A percentile compares a stretch with the other conserved stretches of the same genome.
Evolutionary conservation across 2,888 invertebrate species (phyloP).

Genomic region (Drosophila pseudotakahashii): DNA sequence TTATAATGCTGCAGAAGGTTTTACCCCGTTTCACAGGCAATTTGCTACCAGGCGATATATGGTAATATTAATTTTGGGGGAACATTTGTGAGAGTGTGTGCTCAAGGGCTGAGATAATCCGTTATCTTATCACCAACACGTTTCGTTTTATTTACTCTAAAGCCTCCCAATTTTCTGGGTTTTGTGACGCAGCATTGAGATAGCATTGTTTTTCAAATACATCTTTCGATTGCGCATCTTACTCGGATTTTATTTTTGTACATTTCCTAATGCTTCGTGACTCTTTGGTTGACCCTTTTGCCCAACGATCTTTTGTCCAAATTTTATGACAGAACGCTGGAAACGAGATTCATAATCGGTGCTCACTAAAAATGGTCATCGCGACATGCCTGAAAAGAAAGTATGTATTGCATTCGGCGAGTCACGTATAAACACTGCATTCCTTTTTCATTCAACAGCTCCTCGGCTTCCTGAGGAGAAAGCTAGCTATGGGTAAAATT

Average conservation of each 20-base stretch:
- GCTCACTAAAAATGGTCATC: constrained; percentile 11
- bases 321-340: constrained; percentile 12
- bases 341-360: constrained; percentile 24
- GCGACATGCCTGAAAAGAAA: constrained; percentile 7
- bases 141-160: constrained; percentile 23
- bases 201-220: constrained; percentile 1
- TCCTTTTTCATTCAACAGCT: constrained; percentile 8
- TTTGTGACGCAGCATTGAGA: constrained; percentile 11
- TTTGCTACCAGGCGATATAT: constrained; percentile 13
- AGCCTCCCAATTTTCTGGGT: constrained; percentile 4
- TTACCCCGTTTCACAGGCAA: constrained; percentile 26
- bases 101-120: constrained; percentile 8
- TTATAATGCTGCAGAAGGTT: constrained; percentile 26
- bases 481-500: constrained; percentile 1
- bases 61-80: constrained; percentile 10
- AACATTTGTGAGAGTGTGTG: constrained; percentile 3
- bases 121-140: constrained; percentile 31
- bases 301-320: constrained; percentile 13
- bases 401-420: constrained; percentile 12
- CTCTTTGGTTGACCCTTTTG: constrained; percentile 12
- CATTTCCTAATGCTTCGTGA: background rate
- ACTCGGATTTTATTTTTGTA: background rate
- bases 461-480: background rate
- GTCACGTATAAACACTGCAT: constrained; percentile 12
- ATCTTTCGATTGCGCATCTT: constrained; percentile 7